phyloP scores from a whole-genome alignment of 2,797 vertebrate genomes.

The Pteropus rufus region DNA sequence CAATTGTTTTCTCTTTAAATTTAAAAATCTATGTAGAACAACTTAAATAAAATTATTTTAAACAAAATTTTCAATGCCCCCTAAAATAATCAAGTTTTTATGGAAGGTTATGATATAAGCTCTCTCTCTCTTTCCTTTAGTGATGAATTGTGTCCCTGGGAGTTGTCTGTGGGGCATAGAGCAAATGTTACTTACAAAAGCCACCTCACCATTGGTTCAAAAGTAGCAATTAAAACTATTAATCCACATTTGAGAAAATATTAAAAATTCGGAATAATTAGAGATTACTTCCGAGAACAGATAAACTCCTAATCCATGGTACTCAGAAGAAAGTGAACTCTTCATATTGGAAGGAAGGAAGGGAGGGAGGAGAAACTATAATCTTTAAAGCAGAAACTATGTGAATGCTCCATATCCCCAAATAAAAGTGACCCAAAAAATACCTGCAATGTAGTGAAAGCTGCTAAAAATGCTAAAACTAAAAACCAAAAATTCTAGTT shows the following conservation, averaged over 20 bases:
- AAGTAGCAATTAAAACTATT: background rate
- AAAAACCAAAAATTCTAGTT: background rate
- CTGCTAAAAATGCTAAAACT: background rate
- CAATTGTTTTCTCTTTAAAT: background rate
- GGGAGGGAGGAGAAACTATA: background rate
- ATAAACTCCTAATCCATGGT: background rate
- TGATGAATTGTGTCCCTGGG: background rate
- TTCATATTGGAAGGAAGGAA: background rate
- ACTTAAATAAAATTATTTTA: slow-evolving; percentile 11
- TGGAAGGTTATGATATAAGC: background rate
- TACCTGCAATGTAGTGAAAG: background rate
- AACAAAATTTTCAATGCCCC: background rate
- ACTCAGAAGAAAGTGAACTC: background rate
- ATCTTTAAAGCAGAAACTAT: background rate
- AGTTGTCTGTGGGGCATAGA: background rate
- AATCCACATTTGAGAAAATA: background rate
- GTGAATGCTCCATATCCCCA: background rate
- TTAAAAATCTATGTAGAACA: background rate
- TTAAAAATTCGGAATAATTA: background rate
- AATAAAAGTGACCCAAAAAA: background rate
- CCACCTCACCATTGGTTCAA: background rate
- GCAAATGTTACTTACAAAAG: slow-evolving; percentile 29
- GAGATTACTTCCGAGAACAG: background rate
- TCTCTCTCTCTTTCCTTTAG: background rate
- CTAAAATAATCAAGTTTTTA: background rate